Conservation (phyloP, 2,888 invertebrate species). For the Caenorhabditis sinica region DNA sequence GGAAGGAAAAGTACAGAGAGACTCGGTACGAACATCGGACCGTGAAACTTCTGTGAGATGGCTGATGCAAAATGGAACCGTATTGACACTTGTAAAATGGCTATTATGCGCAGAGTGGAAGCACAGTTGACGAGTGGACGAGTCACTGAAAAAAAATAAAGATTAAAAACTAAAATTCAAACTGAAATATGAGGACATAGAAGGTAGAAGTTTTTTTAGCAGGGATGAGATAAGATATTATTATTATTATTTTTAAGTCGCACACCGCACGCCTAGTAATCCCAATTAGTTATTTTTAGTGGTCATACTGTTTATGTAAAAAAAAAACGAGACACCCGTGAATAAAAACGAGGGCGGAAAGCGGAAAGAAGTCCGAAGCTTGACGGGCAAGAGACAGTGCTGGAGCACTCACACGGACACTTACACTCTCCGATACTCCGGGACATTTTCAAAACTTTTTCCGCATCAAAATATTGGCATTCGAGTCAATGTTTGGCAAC, state of each 20-base stretch:
- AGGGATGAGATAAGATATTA: constrained; percentile 18
- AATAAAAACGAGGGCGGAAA: constrained; percentile 29
- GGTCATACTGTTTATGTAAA: constrained; percentile 7
- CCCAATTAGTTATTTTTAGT: constrained; percentile 55
- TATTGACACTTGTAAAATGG: constrained; percentile 69
- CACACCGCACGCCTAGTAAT: constrained; percentile 34
- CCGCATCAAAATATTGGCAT: constrained; percentile 69
- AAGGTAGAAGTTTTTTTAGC: constrained; percentile 22
- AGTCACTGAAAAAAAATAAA: constrained; percentile 44
- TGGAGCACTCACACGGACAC: constrained; percentile 51
- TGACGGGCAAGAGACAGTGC: constrained; percentile 30
- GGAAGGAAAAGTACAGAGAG: constrained; percentile 54
- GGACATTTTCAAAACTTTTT: constrained; percentile 61
- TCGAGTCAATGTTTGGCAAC: constrained; percentile 66
- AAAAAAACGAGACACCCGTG: constrained; percentile 28
- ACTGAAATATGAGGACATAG: not conserved
- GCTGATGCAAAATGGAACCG: constrained; percentile 64
- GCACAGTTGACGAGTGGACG: constrained; percentile 16
- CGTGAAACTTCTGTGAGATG: constrained; percentile 56
- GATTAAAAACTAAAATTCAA: not conserved
- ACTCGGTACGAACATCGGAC: constrained; percentile 25
- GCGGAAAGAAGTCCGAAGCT: constrained; percentile 40
- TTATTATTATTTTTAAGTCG: not conserved
- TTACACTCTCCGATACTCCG: constrained; percentile 56
- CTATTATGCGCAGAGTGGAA: constrained; percentile 61